A percentile compares a stretch with the other conserved stretches of the same genome.
phyloP scores from a whole-genome alignment of 2,797 vertebrate species.

The Chloroceryle amazona region DNA sequence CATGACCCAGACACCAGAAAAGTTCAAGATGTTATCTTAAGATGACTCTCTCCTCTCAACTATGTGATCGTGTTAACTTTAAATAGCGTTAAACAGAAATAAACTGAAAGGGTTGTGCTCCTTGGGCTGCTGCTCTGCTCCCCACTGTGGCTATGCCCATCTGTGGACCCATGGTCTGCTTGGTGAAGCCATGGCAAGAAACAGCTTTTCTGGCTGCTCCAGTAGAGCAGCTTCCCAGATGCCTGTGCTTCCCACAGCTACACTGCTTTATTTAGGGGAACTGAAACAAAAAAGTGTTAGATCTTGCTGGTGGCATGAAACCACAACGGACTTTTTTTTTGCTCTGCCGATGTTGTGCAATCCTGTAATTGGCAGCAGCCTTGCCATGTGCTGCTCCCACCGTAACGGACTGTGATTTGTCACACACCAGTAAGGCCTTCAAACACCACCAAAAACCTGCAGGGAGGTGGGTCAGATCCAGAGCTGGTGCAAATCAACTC shows the following conservation, averaged over 20 bases:
- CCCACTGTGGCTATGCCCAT: accelerated
- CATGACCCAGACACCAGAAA: accelerated
- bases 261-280: not conserved
- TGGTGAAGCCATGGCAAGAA: accelerated
- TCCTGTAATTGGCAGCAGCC: accelerated
- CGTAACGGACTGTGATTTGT: not conserved
- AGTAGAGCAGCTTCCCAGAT: not conserved
- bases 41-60: not conserved
- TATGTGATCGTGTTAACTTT: not conserved
- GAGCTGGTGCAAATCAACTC: not conserved
- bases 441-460: not conserved
- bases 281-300: not conserved
- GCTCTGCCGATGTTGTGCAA: not conserved
- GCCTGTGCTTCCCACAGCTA: not conserved
- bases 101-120: not conserved
- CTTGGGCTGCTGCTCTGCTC: not conserved
- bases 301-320: not conserved
- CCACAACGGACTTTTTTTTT: not conserved
- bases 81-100: not conserved
- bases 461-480: accelerated
- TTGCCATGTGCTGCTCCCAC: accelerated
- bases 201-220: not conserved
- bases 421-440: not conserved
- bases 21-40: not conserved
- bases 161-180: accelerated